phyloP scores from a whole-genome alignment of 2,888 invertebrate genomes.

The Barypeithes pellucidus region DNA sequence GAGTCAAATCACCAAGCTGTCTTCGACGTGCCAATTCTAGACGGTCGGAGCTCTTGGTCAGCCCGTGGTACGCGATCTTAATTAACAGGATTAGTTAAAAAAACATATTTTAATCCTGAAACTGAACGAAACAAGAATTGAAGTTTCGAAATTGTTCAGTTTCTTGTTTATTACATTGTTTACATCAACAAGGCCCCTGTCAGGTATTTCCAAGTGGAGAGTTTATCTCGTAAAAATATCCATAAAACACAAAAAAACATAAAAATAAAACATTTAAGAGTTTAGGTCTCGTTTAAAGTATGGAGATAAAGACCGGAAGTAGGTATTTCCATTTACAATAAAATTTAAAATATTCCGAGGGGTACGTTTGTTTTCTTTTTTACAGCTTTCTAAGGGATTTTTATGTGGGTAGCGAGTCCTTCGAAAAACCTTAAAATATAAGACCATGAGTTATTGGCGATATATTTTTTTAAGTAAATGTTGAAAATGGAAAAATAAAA shows the following conservation, averaged over 20 bases:
- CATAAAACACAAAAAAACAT: slow-evolving; percentile 11
- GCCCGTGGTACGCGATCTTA: too few relatives aligned
- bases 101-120: background rate
- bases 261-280: slow-evolving; percentile 19
- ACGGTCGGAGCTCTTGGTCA: too few relatives aligned
- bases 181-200: slow-evolving; percentile 1
- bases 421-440: slow-evolving; percentile 15
- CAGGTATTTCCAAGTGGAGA: slow-evolving; percentile 8
- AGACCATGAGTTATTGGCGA: slow-evolving; percentile 4
- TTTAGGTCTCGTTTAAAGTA: slow-evolving; percentile 10
- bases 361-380: slow-evolving; percentile 26
- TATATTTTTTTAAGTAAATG: slow-evolving; percentile 11
- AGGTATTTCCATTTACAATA: slow-evolving; percentile 26
- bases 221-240: slow-evolving; percentile 16
- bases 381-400: background rate
- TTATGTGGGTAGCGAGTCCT: slow-evolving; percentile 24
- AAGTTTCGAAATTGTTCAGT: background rate
- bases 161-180: background rate
- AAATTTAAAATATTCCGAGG: slow-evolving; percentile 26
- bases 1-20: too few relatives aligned
- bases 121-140: background rate
- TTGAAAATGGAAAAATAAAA: slow-evolving; percentile 10
- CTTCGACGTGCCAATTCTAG: too few relatives aligned
- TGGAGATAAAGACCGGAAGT: slow-evolving; percentile 22
- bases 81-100: too few relatives aligned